Base-by-base conservation (phyloP, 2,888 invertebrate species). In the Philereme vetulata region DNA sequence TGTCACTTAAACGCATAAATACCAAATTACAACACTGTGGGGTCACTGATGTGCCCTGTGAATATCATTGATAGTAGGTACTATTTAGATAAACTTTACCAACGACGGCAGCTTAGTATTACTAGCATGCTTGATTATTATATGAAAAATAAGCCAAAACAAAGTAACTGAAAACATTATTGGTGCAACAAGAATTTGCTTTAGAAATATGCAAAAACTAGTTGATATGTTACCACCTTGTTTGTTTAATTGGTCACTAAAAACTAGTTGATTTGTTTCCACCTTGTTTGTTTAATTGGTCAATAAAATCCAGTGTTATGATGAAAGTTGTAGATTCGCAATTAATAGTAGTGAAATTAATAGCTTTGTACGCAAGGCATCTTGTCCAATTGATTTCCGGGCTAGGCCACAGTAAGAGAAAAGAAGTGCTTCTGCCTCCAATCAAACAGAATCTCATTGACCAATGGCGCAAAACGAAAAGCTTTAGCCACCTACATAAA, bases 101-200 rank as follows among this genome's bases (percentile, higher is more conserved):
- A 66, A 38, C 1, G 66, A 64, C 21, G 64, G 58, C 5, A 61
- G 47, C 40, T 64, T 67, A 46, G 46, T 32, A 43, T 8, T 38
- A 8, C 42, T 60, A 60, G 59, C 45, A 49, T 59, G 34, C 3
- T 60, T 52, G 8, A 56, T 49, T 51, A 59, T 48, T 51, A 60
- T 40, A 53, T 56, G 35, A 4, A 56, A 51, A 11, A 61, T 46
- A 45, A 60, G 36, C 9, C 64, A 32, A 33, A 60, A 54, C 5
- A 62, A 45, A 40, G 51, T 46, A 35, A 40, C 46, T 9, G 42
- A 10, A 54, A 51, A 50, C 50, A 60, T 54, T 9, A 36, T 45
- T 44, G n/a, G n/a, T 45, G 8, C 3, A 52, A 11, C 47, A 10
- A 46, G 49, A 44, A 32, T 4, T 38, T 11, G 10, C 35, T 34